Percentiles rank a stretch among this genome's conserved stretches.
Evolutionary conservation across 2,888 invertebrate species (phyloP).

Genomic region (Scaptomyza tumidula): DNA sequence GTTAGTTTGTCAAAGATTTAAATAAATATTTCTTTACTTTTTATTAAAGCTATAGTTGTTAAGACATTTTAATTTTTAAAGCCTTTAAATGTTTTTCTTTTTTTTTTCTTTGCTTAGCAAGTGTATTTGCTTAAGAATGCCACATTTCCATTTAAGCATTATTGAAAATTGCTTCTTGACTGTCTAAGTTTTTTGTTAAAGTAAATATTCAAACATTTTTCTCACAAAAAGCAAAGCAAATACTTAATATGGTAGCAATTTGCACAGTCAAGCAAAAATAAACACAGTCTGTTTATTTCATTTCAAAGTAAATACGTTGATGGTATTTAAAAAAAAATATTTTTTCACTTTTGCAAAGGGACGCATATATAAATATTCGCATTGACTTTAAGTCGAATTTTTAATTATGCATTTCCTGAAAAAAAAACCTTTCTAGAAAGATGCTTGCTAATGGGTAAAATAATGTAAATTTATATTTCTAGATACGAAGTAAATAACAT

Average conservation of each 20-base stretch:
- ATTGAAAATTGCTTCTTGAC: conserved; percentile 4
- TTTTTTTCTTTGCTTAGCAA: no score
- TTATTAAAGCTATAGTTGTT: no score
- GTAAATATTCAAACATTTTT: conserved; percentile 4
- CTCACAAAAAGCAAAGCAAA: conserved; percentile 28
- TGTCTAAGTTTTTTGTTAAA: background rate
- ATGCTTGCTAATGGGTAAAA: no score
- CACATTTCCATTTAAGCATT: background rate
- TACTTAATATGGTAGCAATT: conserved; percentile 43
- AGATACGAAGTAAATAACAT: no score
- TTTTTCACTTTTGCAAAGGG: background rate
- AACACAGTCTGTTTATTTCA: conserved; percentile 12
- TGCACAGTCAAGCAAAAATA: conserved; percentile 8
- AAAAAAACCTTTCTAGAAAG: no score
- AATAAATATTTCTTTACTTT: no score
- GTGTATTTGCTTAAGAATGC: no score
- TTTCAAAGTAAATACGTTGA: conserved; percentile 2
- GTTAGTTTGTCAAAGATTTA: no score
- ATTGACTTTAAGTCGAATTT: background rate
- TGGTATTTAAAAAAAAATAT: background rate
- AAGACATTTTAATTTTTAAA: no score
- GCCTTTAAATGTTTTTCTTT: no score
- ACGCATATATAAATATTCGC: background rate
- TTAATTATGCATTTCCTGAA: background rate
- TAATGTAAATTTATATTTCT: no score